phyloP scores from a whole-genome alignment of 2,797 vertebrate species.

The Falco naumanni region DNA sequence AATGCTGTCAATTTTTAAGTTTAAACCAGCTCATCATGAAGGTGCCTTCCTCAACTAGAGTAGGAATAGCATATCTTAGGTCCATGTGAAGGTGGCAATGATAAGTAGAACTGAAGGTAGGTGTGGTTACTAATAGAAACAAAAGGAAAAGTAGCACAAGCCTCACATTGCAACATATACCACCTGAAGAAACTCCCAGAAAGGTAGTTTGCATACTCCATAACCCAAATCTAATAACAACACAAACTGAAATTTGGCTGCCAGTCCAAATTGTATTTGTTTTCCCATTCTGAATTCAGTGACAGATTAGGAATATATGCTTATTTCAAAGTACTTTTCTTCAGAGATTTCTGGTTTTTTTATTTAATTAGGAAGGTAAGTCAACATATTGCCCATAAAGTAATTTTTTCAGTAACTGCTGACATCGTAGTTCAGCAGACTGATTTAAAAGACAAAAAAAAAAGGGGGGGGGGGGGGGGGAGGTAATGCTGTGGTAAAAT shows the following conservation, averaged over 20 bases:
- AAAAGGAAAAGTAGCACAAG: background rate
- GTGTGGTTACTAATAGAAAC: background rate
- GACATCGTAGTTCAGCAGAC: constrained; percentile 36
- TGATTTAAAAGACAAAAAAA: constrained; percentile 57
- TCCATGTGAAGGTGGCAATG: background rate
- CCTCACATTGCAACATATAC: background rate
- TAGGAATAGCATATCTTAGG: accelerated
- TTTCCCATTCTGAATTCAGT: background rate
- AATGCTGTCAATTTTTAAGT: too few species aligned
- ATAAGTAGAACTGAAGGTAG: background rate
- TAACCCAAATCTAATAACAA: background rate
- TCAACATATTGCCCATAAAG: constrained; percentile 66
- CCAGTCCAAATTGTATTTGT: background rate
- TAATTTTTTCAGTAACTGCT: constrained; percentile 53
- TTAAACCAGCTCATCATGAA: background rate
- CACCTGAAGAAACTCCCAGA: background rate
- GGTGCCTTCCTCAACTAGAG: background rate
- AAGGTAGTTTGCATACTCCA: background rate
- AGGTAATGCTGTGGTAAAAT: constrained; percentile 33
- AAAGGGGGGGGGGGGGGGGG: background rate
- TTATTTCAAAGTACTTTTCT: background rate
- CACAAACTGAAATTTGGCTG: background rate
- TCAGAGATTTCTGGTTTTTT: background rate
- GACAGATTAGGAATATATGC: background rate
- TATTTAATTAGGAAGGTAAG: constrained; percentile 45